A percentile compares a stretch with the other conserved stretches of the same genome.
These are phyloP conservation scores for Bambusicola thoracicus DNA, from an alignment of 2,113 vertebrate genomes.

Conservation along the genomic window DNA sequence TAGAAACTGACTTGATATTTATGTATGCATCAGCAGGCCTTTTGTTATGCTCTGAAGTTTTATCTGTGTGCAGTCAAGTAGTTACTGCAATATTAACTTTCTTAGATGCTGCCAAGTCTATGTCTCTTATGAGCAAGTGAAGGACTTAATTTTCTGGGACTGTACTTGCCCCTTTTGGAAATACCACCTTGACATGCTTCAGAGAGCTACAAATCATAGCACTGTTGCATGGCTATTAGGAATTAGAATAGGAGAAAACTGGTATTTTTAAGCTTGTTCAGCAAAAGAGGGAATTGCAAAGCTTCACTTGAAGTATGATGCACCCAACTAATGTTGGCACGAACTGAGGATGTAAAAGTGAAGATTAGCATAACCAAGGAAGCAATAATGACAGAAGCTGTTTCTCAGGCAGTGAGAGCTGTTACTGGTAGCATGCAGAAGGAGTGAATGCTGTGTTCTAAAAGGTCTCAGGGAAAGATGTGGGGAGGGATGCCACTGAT, in stretches of 20 bases:
- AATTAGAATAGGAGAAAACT: slow-evolving; percentile 30
- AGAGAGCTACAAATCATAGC: neutral
- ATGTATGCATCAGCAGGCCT: neutral
- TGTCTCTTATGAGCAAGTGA: neutral
- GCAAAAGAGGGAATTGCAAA: slow-evolving; percentile 11
- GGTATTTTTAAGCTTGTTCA: slow-evolving; percentile 41
- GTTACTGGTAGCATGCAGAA: neutral
- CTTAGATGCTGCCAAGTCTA: neutral
- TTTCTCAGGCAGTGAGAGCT: neutral
- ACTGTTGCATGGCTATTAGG: neutral
- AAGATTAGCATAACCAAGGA: neutral
- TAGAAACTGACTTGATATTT: neutral
- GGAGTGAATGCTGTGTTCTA: neutral
- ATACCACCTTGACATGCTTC: neutral
- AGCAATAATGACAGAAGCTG: neutral
- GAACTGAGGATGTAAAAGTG: neutral
- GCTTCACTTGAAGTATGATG: neutral
- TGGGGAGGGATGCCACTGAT: neutral
- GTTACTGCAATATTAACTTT: neutral
- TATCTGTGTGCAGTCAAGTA: neutral
- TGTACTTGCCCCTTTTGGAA: neutral
- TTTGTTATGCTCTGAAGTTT: neutral
- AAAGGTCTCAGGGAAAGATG: neutral
- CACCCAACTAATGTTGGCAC: neutral
- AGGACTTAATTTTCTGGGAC: slow-evolving; percentile 8